phyloP scores from a whole-genome alignment of 2,888 invertebrate species.

The Synergus laeviventris region DNA sequence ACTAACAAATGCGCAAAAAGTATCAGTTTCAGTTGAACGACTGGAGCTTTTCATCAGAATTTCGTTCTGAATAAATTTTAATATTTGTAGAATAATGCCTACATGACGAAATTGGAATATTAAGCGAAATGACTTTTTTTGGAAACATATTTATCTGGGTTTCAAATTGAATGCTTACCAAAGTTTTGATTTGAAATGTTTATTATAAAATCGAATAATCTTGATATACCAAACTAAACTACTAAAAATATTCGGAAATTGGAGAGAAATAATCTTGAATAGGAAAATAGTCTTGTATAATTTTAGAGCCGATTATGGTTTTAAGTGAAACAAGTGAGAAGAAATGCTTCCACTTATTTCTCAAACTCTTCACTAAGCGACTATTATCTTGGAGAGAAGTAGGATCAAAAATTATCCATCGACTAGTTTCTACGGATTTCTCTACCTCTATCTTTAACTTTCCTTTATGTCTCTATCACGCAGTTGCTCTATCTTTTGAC shows the following conservation, averaged over 20 bases:
- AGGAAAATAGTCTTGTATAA: background rate
- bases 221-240: background rate
- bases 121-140: background rate
- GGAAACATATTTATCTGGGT: background rate
- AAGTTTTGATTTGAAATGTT: background rate
- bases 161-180: too few species aligned
- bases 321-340: background rate
- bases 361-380: conserved; percentile 1
- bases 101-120: background rate
- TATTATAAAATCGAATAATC: background rate
- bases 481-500: conserved; percentile 22
- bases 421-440: conserved; percentile 33
- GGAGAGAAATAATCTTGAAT: background rate
- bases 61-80: conserved; percentile 12
- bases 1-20: background rate
- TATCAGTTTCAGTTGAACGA: background rate
- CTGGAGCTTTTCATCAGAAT: background rate
- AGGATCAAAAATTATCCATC: conserved; percentile 35
- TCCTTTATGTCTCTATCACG: conserved; percentile 23
- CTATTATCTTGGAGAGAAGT: conserved; percentile 32
- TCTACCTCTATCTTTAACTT: conserved; percentile 20
- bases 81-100: conserved; percentile 1
- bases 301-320: background rate
- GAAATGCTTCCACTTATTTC: conserved; percentile 10
- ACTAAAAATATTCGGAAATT: background rate